phyloP scores from a whole-genome alignment of 1,140 invertebrate genomes.

The Drosophila pandora region DNA sequence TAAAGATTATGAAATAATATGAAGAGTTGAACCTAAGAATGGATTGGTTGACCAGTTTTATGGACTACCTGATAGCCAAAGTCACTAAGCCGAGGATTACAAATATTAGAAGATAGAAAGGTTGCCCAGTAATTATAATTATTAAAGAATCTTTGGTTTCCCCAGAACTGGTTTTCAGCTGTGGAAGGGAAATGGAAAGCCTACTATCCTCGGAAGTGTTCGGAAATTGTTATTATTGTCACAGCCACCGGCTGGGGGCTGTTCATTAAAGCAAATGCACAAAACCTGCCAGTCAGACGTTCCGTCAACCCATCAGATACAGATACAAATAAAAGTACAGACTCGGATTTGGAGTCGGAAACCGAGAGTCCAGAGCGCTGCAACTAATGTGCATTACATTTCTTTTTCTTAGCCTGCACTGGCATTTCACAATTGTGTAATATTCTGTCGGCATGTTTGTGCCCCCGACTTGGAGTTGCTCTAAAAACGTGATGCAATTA shows the following conservation, averaged over 20 bases:
- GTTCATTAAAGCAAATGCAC: slow-evolving; percentile 40
- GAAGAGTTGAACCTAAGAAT: not conserved
- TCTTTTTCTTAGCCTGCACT: slow-evolving; percentile 15
- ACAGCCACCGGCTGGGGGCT: slow-evolving; percentile 15
- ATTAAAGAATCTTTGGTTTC: not conserved
- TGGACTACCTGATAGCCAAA: not conserved
- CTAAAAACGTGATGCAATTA: slow-evolving; percentile 67
- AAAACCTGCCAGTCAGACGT: slow-evolving; percentile 46
- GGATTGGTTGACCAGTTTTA: not conserved
- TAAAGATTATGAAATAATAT: not conserved
- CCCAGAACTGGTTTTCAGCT: slow-evolving; percentile 11
- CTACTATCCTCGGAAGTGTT: slow-evolving; percentile 12
- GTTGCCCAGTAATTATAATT: not conserved
- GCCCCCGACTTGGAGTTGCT: slow-evolving; percentile 33
- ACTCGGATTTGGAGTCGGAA: not conserved
- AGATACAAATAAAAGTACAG: slow-evolving; percentile 1
- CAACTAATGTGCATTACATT: slow-evolving; percentile 52
- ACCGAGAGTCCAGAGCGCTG: slow-evolving; percentile 23
- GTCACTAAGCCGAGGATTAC: not conserved
- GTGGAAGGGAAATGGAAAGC: slow-evolving; percentile 9
- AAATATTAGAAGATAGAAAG: not conserved
- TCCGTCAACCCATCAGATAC: slow-evolving; percentile 23
- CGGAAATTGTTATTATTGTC: slow-evolving; percentile 48
- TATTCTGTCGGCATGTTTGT: slow-evolving; percentile 50
- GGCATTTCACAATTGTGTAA: slow-evolving; percentile 52